phyloP scores from a whole-genome alignment of 2,797 vertebrate species.

The Rhinatrema bivittatum region DNA sequence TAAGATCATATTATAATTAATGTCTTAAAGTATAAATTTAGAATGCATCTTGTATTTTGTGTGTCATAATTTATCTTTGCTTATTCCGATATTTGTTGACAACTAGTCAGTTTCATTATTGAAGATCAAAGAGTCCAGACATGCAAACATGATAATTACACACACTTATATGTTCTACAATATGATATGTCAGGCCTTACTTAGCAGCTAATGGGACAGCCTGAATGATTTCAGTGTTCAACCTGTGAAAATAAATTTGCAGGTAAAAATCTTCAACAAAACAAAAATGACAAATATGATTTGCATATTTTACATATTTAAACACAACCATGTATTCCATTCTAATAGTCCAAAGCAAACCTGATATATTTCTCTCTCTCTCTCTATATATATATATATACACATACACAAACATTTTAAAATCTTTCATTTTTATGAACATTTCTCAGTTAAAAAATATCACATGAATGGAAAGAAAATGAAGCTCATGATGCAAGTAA shows the following conservation, averaged over 20 bases:
- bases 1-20: constrained; percentile 17
- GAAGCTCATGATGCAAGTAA: too few species aligned
- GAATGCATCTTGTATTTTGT: neutral
- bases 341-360: too few species aligned
- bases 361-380: too few species aligned
- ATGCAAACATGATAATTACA: constrained; percentile 21
- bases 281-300: neutral
- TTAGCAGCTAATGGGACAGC: constrained; percentile 52
- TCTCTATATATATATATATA: too few species aligned
- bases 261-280: constrained; percentile 12
- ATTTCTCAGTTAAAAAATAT: too few species aligned
- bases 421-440: too few species aligned
- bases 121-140: constrained; percentile 22
- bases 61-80: neutral
- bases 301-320: neutral
- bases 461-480: too few species aligned
- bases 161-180: neutral
- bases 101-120: constrained; percentile 13
- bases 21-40: constrained; percentile 7
- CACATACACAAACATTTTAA: too few species aligned
- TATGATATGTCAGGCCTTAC: constrained; percentile 40
- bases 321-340: too few species aligned
- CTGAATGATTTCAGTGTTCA: constrained; percentile 37
- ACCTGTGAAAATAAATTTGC: constrained; percentile 48
- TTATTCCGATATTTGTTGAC: constrained; percentile 20